Conservation (phyloP, 2,888 invertebrate genomes). For the Malthinus seriepunctatus region DNA sequence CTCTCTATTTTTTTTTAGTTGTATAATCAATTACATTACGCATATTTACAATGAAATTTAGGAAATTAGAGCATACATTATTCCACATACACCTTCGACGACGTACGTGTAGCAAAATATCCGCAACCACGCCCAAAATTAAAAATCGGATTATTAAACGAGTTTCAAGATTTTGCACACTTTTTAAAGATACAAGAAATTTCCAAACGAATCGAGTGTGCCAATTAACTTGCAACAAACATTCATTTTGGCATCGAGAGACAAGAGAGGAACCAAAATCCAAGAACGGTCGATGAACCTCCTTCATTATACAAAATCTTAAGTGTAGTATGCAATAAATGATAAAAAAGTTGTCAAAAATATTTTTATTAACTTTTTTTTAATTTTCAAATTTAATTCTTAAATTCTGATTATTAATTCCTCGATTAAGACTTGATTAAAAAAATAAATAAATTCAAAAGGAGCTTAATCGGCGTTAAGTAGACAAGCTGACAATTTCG, state of each 20-base stretch:
- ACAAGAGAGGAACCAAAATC: slow-evolving; percentile 6
- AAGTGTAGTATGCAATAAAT: no score
- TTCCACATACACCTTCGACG: not conserved
- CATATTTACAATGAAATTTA: not conserved
- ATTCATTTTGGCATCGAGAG: slow-evolving; percentile 13
- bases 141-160: slow-evolving; percentile 3
- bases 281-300: slow-evolving; percentile 22
- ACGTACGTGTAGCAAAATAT: not conserved
- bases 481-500: no score
- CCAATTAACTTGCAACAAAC: slow-evolving; percentile 14
- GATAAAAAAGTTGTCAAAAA: no score
- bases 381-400: no score
- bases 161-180: slow-evolving; percentile 2
- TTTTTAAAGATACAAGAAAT: slow-evolving; percentile 8
- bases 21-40: no score
- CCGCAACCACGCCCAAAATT: slow-evolving; percentile 4
- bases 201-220: slow-evolving; percentile 15
- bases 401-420: no score
- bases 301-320: not conserved
- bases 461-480: no score
- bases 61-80: not conserved
- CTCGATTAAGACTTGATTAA: no score
- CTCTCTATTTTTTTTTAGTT: no score
- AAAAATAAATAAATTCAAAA: no score
- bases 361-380: no score